These are phyloP conservation scores for Phallusia fumigata DNA, from an alignment of 23 tunicate genomes.

Conservation along the genomic window DNA sequence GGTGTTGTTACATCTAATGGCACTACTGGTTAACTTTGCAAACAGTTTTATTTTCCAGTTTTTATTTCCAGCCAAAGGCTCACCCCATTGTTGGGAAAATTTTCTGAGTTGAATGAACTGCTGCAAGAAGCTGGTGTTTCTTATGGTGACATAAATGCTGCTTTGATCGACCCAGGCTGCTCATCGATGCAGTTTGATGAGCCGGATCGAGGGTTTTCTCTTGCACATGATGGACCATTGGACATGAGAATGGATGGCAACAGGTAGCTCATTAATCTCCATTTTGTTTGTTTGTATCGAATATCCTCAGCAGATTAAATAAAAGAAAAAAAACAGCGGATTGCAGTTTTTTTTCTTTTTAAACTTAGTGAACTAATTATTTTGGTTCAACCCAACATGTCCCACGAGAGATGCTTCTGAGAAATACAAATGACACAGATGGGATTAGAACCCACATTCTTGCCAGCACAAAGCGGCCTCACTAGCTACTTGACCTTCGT, in stretches of 20 bases:
- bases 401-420: too few species aligned
- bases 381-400: too few species aligned
- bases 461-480: too few species aligned
- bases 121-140: slow-evolving; percentile 15
- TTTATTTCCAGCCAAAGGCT: slow-evolving; percentile 38
- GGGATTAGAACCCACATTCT: too few species aligned
- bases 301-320: too few species aligned
- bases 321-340: too few species aligned
- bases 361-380: too few species aligned
- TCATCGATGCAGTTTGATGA: slow-evolving; percentile 93
- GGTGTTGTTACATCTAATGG: not conserved
- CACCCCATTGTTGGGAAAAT: slow-evolving; percentile 68
- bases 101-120: slow-evolving; percentile 58
- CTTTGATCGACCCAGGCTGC: slow-evolving; percentile 76
- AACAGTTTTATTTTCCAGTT: not conserved
- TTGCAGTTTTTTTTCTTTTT: too few species aligned
- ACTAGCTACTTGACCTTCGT: too few species aligned
- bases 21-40: not conserved
- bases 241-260: slow-evolving; percentile 97
- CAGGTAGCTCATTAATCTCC: slow-evolving; percentile 48
- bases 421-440: too few species aligned
- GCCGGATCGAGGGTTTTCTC: slow-evolving; percentile 64
- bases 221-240: slow-evolving; percentile 78
- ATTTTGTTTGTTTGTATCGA: too few species aligned
- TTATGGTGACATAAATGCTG: slow-evolving; percentile 27